phyloP scores from a whole-genome alignment of 2,113 vertebrate genomes.

The Actenoides lindsayi region DNA sequence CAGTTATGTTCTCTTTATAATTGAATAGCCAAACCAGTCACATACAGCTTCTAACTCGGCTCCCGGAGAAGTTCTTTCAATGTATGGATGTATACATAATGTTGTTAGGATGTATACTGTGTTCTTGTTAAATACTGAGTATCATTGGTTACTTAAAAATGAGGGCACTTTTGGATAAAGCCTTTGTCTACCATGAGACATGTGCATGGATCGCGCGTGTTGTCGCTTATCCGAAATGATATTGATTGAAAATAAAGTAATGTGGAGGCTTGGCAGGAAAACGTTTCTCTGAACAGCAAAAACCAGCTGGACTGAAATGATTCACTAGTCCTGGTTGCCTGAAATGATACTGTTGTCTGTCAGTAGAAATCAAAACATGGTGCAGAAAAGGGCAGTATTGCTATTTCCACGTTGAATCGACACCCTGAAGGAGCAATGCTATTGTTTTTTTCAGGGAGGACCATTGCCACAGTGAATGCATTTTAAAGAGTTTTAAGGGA shows the following conservation, averaged over 20 bases:
- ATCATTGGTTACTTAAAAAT: neutral
- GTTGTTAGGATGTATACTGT: neutral
- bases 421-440: neutral
- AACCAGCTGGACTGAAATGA: neutral
- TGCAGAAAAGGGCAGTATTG: fast-evolving
- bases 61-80: neutral
- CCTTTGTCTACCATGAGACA: neutral
- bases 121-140: neutral
- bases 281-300: neutral
- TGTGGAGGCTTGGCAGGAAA: neutral
- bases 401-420: neutral
- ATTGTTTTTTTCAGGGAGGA: neutral
- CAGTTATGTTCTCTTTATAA: neutral
- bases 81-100: too few relatives aligned
- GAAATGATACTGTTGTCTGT: neutral
- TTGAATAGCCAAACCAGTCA: neutral
- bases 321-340: neutral
- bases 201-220: neutral
- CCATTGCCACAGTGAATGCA: neutral
- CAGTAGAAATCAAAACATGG: neutral
- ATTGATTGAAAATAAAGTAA: neutral
- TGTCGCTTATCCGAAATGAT: neutral
- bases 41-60: fast-evolving
- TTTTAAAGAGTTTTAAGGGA: neutral
- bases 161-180: neutral